Evolutionary conservation across 2,113 vertebrate genomes (phyloP).

Genomic region (Xiphias gladius): DNA sequence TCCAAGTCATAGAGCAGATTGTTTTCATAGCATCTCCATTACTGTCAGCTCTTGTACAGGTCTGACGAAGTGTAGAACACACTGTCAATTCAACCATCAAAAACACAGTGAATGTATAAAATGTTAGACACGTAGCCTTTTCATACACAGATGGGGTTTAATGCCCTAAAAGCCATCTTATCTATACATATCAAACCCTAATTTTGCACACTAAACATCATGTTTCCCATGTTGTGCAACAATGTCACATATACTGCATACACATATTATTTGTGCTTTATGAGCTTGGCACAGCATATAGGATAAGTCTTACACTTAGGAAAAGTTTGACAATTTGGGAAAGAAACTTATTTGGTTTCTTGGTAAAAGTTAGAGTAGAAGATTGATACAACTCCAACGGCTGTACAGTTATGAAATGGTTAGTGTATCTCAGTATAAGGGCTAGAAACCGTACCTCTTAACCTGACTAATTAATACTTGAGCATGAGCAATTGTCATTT

Average conservation of each 20-base stretch:
- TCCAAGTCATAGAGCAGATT: constrained; percentile 31
- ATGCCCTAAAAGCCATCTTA: constrained; percentile 3
- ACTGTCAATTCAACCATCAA: constrained; percentile 23
- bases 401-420: background rate
- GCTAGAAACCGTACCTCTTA: too few relatives aligned
- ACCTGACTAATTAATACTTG: too few relatives aligned
- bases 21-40: constrained; percentile 52
- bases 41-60: constrained; percentile 30
- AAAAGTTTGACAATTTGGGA: background rate
- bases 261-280: background rate
- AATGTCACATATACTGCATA: constrained; percentile 2
- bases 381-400: background rate
- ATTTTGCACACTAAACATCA: background rate
- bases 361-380: background rate
- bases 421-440: background rate
- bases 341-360: too few relatives aligned
- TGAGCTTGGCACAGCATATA: background rate
- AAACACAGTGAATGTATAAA: constrained; percentile 15
- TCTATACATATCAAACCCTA: background rate
- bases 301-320: background rate
- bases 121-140: constrained; percentile 9
- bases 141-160: background rate
- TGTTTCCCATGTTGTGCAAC: background rate
- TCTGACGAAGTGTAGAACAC: constrained; percentile 5
- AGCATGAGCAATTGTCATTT: too few relatives aligned